A percentile compares a stretch with the other conserved stretches of the same genome.
Evolutionary conservation across 1,140 invertebrate genomes (phyloP).

Genomic region (Ylistrum balloti): DNA sequence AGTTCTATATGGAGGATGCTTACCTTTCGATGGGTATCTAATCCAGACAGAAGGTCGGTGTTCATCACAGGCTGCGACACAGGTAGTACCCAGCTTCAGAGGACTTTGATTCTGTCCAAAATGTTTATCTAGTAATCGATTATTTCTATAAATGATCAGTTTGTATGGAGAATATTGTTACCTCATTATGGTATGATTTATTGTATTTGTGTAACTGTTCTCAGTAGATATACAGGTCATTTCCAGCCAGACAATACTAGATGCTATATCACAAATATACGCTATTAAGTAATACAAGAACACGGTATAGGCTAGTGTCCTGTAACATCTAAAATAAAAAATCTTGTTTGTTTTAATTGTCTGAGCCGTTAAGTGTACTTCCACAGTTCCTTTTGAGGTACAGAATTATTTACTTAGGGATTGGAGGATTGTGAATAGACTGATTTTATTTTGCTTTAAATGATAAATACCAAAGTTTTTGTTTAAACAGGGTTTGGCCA

Average conservation of each 20-base stretch:
- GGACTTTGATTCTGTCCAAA: no score
- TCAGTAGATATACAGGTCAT: neutral
- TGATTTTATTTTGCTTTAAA: no score
- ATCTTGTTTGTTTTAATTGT: neutral
- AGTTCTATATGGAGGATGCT: constrained; percentile 53
- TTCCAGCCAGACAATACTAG: neutral
- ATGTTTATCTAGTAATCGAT: no score
- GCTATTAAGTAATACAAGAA: no score
- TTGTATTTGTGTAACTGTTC: neutral
- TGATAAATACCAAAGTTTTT: neutral
- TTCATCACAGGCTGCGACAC: constrained; percentile 69
- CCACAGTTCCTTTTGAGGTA: neutral
- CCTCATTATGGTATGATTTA: no score
- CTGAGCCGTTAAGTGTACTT: neutral
- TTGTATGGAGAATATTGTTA: no score
- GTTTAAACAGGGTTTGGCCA: constrained; percentile 67
- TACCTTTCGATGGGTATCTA: constrained; percentile 44
- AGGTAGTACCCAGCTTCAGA: constrained; percentile 44
- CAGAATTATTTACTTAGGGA: neutral
- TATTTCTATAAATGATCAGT: no score
- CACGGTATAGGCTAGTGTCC: no score
- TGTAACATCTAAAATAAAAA: no score
- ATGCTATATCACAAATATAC: no score
- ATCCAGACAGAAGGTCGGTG: constrained; percentile 54
- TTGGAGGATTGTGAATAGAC: neutral